phyloP scores from a whole-genome alignment of 2,797 vertebrate genomes.

The Microtus obscurus region DNA sequence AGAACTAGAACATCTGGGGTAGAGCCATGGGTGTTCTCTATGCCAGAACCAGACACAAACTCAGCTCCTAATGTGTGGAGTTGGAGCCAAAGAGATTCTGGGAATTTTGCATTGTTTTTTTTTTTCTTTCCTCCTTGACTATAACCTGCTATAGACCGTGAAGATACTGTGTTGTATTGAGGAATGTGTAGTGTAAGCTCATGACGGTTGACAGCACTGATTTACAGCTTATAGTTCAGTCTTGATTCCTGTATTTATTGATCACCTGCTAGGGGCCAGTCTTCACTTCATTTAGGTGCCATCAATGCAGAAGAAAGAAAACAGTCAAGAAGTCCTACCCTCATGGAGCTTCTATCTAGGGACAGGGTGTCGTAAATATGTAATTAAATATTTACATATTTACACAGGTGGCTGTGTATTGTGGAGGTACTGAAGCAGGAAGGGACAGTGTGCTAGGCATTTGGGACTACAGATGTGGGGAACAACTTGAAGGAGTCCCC shows the following conservation, averaged over 20 bases:
- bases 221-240: background rate
- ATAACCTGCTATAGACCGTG: background rate
- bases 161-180: background rate
- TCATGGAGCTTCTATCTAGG: background rate
- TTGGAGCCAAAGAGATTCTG: conserved; percentile 8
- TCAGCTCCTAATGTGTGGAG: background rate
- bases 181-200: background rate
- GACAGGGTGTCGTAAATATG: background rate
- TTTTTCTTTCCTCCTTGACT: background rate
- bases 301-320: background rate
- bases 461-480: background rate
- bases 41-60: background rate
- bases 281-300: background rate
- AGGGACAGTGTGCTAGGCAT: background rate
- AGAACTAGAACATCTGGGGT: background rate
- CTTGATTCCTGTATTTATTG: background rate
- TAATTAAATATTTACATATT: background rate
- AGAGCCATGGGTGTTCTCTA: background rate
- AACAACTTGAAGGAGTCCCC: background rate
- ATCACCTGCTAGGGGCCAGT: background rate
- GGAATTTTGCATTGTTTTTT: background rate
- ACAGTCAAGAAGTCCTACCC: background rate
- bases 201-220: background rate
- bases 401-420: background rate
- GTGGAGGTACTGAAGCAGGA: background rate